Percentiles rank a stretch among this genome's conserved stretches.
Conservation (phyloP, 92 coral and sea anemone genomes). For the Pocillopora grandis region DNA sequence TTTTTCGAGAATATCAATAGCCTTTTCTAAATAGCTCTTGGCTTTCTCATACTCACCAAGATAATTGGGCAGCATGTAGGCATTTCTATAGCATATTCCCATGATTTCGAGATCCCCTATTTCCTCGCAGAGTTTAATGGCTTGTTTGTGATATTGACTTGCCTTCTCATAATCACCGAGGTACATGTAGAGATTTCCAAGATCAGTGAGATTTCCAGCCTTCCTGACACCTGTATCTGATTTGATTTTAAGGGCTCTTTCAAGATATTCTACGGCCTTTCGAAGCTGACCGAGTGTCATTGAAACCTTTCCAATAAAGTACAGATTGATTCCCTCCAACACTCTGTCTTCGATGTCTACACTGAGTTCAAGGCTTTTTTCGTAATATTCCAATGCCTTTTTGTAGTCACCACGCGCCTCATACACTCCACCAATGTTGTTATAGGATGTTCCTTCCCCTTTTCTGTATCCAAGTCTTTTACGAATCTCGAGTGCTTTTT, state of each 20-base stretch:
- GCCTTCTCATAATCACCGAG: background rate
- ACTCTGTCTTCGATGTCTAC: background rate
- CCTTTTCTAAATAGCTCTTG: background rate
- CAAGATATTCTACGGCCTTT: background rate
- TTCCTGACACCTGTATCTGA: background rate
- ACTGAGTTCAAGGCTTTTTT: slow-evolving; percentile 16
- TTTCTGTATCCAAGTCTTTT: background rate
- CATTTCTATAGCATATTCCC: background rate
- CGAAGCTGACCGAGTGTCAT: background rate
- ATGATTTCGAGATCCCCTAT: background rate
- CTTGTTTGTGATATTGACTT: background rate
- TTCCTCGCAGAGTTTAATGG: background rate
- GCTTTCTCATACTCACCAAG: background rate
- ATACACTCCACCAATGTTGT: slow-evolving; percentile 1
- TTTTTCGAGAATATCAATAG: background rate
- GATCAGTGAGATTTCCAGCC: background rate
- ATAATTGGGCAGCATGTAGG: background rate
- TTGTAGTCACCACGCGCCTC: background rate
- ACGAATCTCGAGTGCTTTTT: background rate
- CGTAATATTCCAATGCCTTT: background rate
- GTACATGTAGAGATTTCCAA: background rate
- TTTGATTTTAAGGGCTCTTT: background rate
- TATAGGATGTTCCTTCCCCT: background rate
- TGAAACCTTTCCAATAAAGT: background rate
- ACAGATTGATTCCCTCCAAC: background rate